phyloP scores from a whole-genome alignment of 2,797 vertebrate genomes.

The Thaleichthys pacificus region DNA sequence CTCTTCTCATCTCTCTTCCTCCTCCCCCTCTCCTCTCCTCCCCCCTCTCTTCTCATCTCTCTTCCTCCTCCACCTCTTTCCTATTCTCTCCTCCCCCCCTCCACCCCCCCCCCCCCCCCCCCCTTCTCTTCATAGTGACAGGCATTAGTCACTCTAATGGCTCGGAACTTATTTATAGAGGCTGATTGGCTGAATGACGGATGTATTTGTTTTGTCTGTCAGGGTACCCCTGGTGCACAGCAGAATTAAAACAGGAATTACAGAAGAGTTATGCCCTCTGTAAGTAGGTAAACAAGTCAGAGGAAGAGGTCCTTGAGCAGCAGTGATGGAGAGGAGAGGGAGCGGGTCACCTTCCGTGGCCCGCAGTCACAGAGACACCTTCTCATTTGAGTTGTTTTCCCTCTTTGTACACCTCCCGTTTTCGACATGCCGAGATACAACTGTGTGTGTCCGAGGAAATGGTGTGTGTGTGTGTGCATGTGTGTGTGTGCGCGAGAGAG shows the following conservation, averaged over 20 bases:
- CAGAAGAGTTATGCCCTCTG: constrained; percentile 28
- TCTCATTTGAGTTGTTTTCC: background rate
- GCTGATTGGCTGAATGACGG: constrained; percentile 43
- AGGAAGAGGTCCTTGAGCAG: background rate
- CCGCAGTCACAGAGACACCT: background rate
- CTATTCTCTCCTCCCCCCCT: no score
- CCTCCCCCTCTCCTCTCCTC: background rate
- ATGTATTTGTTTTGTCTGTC: constrained; percentile 46
- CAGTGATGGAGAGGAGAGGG: background rate
- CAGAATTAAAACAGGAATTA: constrained; percentile 41
- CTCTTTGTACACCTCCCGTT: background rate
- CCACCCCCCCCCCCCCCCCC: background rate
- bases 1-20: background rate
- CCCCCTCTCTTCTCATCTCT: background rate
- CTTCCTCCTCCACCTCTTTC: no score
- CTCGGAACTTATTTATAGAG: constrained; percentile 45
- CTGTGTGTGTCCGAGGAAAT: background rate
- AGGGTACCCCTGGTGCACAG: constrained; percentile 29
- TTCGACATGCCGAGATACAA: constrained; percentile 4
- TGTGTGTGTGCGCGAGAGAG: background rate
- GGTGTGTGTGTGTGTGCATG: constrained; percentile 1
- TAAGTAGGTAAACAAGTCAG: constrained; percentile 39
- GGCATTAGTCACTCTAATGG: constrained; percentile 45
- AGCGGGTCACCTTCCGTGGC: background rate
- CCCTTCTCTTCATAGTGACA: constrained; percentile 12